Evolutionary conservation across 1,140 invertebrate genomes (phyloP), one percentile per base, ranked within the genome.

Genomic region (Drosophila pseudoobscura): DNA sequence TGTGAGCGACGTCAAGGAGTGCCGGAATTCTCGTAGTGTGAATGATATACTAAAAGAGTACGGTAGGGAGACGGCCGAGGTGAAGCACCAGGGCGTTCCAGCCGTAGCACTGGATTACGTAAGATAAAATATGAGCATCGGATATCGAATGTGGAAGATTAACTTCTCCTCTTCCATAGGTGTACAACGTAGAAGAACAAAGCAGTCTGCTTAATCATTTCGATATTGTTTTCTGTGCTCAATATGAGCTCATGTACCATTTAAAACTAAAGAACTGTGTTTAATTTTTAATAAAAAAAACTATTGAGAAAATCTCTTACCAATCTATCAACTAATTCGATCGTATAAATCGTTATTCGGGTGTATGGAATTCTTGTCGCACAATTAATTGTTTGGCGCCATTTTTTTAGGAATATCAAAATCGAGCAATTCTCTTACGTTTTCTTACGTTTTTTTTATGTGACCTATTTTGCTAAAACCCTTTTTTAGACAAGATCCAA

Each of bases 81-180:
- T 87, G 8, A 0, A 31, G 1, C 54, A 61, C 20, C 0, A 0
- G 0, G 82, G 78, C 13, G 82, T 87, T 6, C 82, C 82, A 8
- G 82, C 82, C 15, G 47, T 87, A 6, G 46, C 65, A 5, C 20
- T 87, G 24, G 70, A 87, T 47, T 69, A 87, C 35, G 82, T 78
- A 50, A 65, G 66, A 53, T 52, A 2, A 56, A 0, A 13, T 20
- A 7, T 3, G 24, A 5, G 2, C 1, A 39, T 13, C 4, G 24
- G 11, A 43, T 31, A 44, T 26, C 9, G 2, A 20, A 9, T 29
- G 31, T 8, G 13, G 35, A 39, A 29, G 15, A 0, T 9, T 7
- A 26, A 29, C 1, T n/a, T 8, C 13, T 15, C 29, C 0, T 1
- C 15, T 64, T 55, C 2, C 11, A 5, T 20, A 85, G 82, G 7